Percentiles rank a stretch among this genome's conserved stretches.
These are phyloP conservation scores for Piaya cayana DNA, from an alignment of 2,113 vertebrate species.

Conservation along the genomic window DNA sequence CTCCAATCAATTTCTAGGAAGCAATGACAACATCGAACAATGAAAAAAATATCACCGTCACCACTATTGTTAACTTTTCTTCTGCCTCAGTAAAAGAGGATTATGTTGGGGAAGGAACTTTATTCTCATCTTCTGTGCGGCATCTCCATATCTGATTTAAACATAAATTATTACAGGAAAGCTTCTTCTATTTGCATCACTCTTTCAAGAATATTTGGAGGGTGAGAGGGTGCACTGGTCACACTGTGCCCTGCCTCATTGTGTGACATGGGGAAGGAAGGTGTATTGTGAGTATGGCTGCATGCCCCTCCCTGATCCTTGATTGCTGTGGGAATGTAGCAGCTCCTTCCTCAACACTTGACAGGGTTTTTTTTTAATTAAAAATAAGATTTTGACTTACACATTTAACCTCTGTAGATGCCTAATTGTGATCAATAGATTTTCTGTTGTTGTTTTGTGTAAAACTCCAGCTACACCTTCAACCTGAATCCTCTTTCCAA, in stretches of 20 bases:
- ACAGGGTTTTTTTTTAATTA: not conserved
- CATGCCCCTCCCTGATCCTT: accelerated
- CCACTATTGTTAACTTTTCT: not conserved
- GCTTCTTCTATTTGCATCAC: not conserved
- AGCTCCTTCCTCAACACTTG: not conserved
- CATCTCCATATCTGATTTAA: not conserved
- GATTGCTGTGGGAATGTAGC: not conserved
- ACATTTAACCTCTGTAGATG: not conserved
- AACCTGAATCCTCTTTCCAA: not conserved
- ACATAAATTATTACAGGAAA: not conserved
- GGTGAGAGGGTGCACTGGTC: not conserved
- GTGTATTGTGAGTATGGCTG: accelerated
- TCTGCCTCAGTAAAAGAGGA: not conserved
- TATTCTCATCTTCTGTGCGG: not conserved
- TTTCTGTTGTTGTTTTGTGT: not conserved
- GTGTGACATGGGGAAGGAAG: accelerated
- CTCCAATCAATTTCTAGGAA: not conserved
- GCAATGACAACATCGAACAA: not conserved
- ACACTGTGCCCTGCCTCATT: accelerated
- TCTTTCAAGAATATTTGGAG: not conserved
- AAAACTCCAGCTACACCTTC: not conserved
- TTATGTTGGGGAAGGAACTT: not conserved
- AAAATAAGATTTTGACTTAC: not conserved
- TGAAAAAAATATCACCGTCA: not conserved
- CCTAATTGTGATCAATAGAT: not conserved